phyloP scores from a whole-genome alignment of 2,797 vertebrate genomes.

The Rousettus madagascariensis region DNA sequence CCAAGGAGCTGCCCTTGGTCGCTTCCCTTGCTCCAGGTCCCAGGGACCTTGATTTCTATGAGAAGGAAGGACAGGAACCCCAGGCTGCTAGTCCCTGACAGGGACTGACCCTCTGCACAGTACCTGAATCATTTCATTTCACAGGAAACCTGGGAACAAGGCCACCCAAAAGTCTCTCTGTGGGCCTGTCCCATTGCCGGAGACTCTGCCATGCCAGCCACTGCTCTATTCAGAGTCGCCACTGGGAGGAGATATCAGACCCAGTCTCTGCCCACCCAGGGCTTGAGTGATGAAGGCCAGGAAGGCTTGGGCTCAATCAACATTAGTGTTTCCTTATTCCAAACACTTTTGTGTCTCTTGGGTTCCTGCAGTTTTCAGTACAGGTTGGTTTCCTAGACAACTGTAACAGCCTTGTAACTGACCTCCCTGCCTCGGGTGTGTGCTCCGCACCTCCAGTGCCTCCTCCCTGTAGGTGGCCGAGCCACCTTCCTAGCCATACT shows the following conservation, averaged over 20 bases:
- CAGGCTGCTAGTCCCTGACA: neutral
- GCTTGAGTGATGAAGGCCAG: neutral
- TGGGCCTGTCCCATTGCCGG: neutral
- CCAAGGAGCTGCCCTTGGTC: neutral
- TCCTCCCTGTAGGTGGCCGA: neutral
- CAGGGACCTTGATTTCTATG: neutral
- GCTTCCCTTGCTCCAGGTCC: neutral
- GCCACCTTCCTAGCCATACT: neutral
- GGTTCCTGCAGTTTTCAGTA: neutral
- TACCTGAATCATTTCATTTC: neutral
- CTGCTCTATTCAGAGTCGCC: neutral
- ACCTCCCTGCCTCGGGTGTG: neutral
- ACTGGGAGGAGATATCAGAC: neutral
- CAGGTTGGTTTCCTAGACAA: neutral
- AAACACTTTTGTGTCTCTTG: neutral
- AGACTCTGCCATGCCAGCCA: neutral
- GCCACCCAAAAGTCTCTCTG: neutral
- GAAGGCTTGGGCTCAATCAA: neutral
- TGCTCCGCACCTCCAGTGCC: rapidly evolving
- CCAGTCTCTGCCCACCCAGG: neutral
- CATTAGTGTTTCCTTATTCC: neutral
- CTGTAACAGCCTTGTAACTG: neutral
- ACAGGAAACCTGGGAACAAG: neutral
- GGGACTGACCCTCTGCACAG: neutral
- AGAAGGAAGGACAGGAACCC: neutral